Conservation (phyloP, 2,113 vertebrate genomes). For the Oreochromis niloticus region DNA sequence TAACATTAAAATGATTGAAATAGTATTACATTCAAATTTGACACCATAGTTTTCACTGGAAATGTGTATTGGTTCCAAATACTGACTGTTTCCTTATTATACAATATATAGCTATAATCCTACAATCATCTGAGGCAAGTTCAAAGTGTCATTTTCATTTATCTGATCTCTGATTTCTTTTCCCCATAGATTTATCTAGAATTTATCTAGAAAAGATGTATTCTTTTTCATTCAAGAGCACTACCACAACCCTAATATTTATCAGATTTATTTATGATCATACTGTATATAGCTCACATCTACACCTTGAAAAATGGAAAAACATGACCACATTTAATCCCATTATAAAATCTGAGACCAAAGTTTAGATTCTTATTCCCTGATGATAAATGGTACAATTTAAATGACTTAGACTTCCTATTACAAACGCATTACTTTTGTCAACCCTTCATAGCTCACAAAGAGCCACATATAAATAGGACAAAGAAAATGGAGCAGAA, state of each 20-base stretch:
- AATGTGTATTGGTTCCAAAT: neutral
- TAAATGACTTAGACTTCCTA: neutral
- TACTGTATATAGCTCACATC: neutral
- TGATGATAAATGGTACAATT: neutral
- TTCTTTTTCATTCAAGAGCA: neutral
- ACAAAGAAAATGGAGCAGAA: conserved; percentile 24
- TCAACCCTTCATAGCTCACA: neutral
- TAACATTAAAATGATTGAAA: neutral
- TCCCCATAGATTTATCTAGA: neutral
- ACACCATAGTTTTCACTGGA: neutral
- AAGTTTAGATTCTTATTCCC: neutral
- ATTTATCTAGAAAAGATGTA: neutral
- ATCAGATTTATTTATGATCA: neutral
- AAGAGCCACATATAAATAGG: neutral
- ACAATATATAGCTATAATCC: neutral
- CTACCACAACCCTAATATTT: neutral
- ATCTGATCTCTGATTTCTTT: neutral
- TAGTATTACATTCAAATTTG: neutral
- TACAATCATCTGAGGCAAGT: neutral
- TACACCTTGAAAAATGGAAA: accelerated
- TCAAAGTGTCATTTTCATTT: neutral
- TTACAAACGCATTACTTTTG: neutral
- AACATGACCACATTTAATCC: neutral
- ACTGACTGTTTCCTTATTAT: accelerated
- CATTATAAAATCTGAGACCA: neutral